A percentile compares a stretch with the other conserved stretches of the same genome.
phyloP scores from a whole-genome alignment of 1,140 invertebrate genomes.

The Agraylea sexmaculata region DNA sequence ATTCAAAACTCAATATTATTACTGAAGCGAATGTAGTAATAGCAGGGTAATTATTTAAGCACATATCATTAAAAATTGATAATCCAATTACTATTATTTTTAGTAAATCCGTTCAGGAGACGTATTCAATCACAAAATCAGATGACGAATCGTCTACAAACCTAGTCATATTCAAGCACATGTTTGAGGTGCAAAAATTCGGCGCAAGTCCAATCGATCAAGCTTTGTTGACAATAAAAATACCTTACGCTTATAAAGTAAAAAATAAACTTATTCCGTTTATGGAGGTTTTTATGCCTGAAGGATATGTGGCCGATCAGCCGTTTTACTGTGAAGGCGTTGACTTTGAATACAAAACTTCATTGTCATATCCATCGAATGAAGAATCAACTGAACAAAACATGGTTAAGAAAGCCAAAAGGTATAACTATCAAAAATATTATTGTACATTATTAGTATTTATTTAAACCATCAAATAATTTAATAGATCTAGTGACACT shows the following conservation, averaged over 20 bases:
- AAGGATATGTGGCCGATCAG: slow-evolving; percentile 22
- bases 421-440: too few species aligned
- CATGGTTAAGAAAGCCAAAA: too few species aligned
- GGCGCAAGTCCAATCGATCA: slow-evolving; percentile 30
- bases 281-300: slow-evolving; percentile 23
- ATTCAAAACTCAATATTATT: slow-evolving; percentile 24
- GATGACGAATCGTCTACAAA: slow-evolving; percentile 2
- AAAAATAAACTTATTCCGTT: slow-evolving; percentile 21
- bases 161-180: slow-evolving; percentile 12
- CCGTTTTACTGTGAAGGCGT: slow-evolving; percentile 22
- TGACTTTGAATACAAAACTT: slow-evolving; percentile 11
- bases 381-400: too few species aligned
- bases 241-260: slow-evolving; percentile 24
- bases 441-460: too few species aligned
- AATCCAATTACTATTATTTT: too few species aligned
- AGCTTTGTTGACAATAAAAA: slow-evolving; percentile 22
- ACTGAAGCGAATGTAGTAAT: slow-evolving; percentile 27
- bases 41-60: slow-evolving; percentile 26
- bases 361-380: too few species aligned
- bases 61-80: too few species aligned
- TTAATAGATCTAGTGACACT: too few species aligned
- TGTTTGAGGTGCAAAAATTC: slow-evolving; percentile 33
- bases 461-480: too few species aligned
- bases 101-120: slow-evolving; percentile 29
- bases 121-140: slow-evolving; percentile 22